Percentiles rank a stretch among this genome's conserved stretches.
These are phyloP conservation scores for Sebastes oblongus DNA, from an alignment of 2,797 vertebrate species.

Conservation along the genomic window DNA sequence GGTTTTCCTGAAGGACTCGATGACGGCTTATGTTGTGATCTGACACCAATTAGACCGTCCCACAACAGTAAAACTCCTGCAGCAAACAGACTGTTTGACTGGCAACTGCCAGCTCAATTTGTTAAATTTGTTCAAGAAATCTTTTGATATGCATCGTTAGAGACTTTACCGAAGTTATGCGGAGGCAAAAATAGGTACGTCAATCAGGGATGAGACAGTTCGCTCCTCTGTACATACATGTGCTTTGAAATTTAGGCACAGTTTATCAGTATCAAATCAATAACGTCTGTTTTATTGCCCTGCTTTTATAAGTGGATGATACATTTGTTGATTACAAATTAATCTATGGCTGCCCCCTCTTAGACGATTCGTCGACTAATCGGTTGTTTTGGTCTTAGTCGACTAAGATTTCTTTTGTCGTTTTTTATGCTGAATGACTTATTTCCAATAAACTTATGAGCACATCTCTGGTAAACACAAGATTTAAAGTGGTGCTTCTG, in stretches of 20 bases:
- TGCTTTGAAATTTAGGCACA: background rate
- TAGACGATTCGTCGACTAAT: too few relatives aligned
- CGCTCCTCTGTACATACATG: background rate
- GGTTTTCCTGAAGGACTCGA: conserved; percentile 5
- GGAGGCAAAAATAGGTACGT: background rate
- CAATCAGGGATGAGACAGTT: background rate
- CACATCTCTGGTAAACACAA: too few relatives aligned
- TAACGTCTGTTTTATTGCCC: background rate
- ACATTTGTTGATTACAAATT: background rate
- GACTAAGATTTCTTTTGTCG: fast-evolving
- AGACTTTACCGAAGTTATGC: background rate
- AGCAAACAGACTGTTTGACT: background rate
- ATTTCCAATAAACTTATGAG: too few relatives aligned
- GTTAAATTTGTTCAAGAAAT: background rate
- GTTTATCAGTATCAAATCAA: background rate
- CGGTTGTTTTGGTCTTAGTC: background rate
- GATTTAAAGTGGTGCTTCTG: too few relatives aligned
- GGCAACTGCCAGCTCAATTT: background rate
- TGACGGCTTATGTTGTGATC: background rate
- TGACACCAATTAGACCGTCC: background rate
- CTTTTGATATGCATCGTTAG: background rate
- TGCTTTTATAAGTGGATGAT: background rate
- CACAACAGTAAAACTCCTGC: background rate
- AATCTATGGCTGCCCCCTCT: too few relatives aligned
- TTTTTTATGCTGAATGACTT: too few relatives aligned